phyloP scores from a whole-genome alignment of 2,113 vertebrate genomes.

The Anoura caudifer region DNA sequence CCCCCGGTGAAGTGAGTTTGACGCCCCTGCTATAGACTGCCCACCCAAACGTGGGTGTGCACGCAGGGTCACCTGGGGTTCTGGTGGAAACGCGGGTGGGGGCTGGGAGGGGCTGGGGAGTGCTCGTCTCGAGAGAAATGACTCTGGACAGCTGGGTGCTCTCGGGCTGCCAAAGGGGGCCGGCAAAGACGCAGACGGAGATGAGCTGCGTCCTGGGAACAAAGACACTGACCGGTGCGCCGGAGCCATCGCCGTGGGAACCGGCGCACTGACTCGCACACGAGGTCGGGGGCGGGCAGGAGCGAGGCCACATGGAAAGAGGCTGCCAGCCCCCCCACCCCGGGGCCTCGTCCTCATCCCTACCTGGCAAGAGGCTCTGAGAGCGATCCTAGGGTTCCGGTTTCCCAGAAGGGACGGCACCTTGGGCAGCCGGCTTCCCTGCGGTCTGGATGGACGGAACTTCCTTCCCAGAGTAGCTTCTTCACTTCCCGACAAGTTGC shows the following conservation, averaged over 20 bases:
- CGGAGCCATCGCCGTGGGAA: rapidly evolving
- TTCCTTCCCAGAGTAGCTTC: background rate
- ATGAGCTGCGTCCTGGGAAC: background rate
- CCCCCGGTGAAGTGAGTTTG: no score
- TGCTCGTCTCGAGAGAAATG: background rate
- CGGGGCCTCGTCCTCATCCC: background rate
- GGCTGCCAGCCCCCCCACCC: rapidly evolving
- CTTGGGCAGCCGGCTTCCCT: background rate
- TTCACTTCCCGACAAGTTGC: background rate
- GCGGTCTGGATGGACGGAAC: background rate
- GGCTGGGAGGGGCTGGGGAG: rapidly evolving
- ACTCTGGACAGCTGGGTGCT: background rate
- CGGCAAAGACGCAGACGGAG: rapidly evolving
- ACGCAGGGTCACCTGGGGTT: rapidly evolving
- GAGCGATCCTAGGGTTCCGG: background rate
- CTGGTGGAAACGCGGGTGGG: rapidly evolving
- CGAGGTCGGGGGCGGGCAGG: rapidly evolving
- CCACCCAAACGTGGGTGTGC: rapidly evolving
- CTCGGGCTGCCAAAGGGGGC: rapidly evolving
- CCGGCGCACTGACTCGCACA: background rate
- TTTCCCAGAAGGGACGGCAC: background rate
- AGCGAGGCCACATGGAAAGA: rapidly evolving
- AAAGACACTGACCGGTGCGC: rapidly evolving
- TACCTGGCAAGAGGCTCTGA: background rate
- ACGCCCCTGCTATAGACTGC: background rate